Conservation (phyloP, 2,888 invertebrate species). For the Polyommatus iphigenia region DNA sequence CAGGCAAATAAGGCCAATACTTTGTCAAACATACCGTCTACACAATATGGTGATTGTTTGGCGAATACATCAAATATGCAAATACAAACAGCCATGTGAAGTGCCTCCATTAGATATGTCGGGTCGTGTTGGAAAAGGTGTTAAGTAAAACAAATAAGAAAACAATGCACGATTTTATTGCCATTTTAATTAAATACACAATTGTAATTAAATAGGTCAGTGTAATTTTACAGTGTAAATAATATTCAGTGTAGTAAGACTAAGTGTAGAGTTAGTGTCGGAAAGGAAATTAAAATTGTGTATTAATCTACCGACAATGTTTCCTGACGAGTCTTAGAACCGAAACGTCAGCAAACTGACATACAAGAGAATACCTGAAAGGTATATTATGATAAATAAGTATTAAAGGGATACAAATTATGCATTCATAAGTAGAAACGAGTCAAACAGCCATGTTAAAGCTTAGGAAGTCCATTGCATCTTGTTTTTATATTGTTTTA, state of each 20-base stretch:
- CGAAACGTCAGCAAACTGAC: slow-evolving; percentile 60
- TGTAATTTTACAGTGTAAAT: slow-evolving; percentile 47
- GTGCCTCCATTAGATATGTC: too few species aligned
- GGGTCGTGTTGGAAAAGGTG: not conserved
- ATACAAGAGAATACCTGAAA: slow-evolving; percentile 56
- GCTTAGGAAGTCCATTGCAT: slow-evolving; percentile 37
- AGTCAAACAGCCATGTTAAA: slow-evolving; percentile 52
- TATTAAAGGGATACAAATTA: slow-evolving; percentile 56
- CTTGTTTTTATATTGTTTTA: not conserved
- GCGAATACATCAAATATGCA: too few species aligned
- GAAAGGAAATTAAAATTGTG: slow-evolving; percentile 69
- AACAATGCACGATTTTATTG: slow-evolving; percentile 74
- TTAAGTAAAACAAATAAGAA: slow-evolving; percentile 46
- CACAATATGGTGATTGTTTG: too few species aligned
- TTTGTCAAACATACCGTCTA: too few species aligned
- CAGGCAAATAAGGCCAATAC: too few species aligned
- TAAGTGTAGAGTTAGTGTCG: slow-evolving; percentile 46
- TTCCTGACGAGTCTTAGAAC: slow-evolving; percentile 68
- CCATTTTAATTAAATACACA: slow-evolving; percentile 75
- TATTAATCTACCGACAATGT: slow-evolving; percentile 62
- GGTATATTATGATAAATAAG: slow-evolving; percentile 61
- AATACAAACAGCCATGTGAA: too few species aligned
- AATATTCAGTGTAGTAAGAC: slow-evolving; percentile 43
- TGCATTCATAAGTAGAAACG: slow-evolving; percentile 58
- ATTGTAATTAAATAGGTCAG: slow-evolving; percentile 67